A percentile compares a stretch with the other conserved stretches of the same genome.
phyloP scores from a whole-genome alignment of 2,888 invertebrate species.

The Timema podura region DNA sequence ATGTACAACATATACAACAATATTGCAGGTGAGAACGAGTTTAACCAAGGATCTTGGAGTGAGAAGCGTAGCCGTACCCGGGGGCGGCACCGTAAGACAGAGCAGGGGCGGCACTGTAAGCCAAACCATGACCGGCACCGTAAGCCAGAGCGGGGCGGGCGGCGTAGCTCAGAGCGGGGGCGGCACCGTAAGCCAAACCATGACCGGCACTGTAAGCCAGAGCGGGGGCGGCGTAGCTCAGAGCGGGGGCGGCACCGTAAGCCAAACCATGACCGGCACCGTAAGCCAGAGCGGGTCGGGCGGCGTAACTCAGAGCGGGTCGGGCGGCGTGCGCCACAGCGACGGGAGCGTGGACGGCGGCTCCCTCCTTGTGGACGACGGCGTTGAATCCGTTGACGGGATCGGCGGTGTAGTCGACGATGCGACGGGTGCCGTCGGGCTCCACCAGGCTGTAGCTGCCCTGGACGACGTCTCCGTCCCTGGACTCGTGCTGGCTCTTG shows the following conservation, averaged over 20 bases:
- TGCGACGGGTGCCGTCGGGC: slow-evolving; percentile 29
- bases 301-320: slow-evolving; percentile 23
- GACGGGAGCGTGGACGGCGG: slow-evolving; percentile 14
- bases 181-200: too few species aligned
- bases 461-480: slow-evolving; percentile 28
- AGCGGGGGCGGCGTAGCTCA: slow-evolving; percentile 31
- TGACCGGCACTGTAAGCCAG: slow-evolving; percentile 17
- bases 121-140: slow-evolving; percentile 20
- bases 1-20: too few species aligned
- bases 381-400: slow-evolving; percentile 32
- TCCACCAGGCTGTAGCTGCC: slow-evolving; percentile 28
- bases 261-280: too few species aligned
- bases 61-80: slow-evolving; percentile 22
- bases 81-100: slow-evolving; percentile 29
- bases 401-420: slow-evolving; percentile 29
- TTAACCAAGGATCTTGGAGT: slow-evolving; percentile 2
- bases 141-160: slow-evolving; percentile 32
- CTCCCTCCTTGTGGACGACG: slow-evolving; percentile 26
- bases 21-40: background rate
- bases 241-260: background rate
- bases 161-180: too few species aligned
- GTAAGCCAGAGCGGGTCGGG: slow-evolving; percentile 7
- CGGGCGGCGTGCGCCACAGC: slow-evolving; percentile 23
- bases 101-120: slow-evolving; percentile 22
- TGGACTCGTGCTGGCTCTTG: slow-evolving; percentile 27